phyloP scores from a whole-genome alignment of 2,113 vertebrate genomes.

The Trogon melanurus region DNA sequence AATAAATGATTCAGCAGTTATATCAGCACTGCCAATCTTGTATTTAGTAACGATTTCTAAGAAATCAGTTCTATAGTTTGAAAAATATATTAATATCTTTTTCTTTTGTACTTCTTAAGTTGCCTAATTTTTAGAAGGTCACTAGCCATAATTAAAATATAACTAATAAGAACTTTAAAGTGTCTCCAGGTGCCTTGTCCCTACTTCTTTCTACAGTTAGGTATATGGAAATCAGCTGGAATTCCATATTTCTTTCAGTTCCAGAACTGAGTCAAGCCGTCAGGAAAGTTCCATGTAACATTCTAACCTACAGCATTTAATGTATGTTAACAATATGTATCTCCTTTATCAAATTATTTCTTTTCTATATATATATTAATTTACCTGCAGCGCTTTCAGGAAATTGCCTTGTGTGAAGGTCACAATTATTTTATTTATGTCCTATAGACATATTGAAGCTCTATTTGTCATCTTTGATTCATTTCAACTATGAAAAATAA shows the following conservation, averaged over 20 bases:
- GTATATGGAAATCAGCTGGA: neutral
- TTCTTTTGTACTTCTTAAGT: neutral
- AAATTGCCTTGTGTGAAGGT: neutral
- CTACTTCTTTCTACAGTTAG: neutral
- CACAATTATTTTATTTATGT: neutral
- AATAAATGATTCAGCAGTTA: neutral
- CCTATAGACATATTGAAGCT: neutral
- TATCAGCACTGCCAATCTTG: neutral
- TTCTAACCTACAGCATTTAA: neutral
- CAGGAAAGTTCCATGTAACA: neutral
- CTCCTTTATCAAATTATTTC: neutral
- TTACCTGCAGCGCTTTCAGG: neutral
- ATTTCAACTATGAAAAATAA: neutral
- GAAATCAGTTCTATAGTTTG: neutral
- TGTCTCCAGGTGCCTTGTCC: neutral
- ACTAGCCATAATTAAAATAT: neutral
- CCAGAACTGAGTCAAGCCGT: neutral
- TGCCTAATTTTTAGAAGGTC: neutral
- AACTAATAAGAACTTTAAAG: neutral
- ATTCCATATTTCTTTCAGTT: neutral
- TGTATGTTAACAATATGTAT: neutral
- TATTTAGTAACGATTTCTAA: neutral
- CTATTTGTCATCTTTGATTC: neutral
- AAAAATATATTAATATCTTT: neutral
- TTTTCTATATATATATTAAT: neutral